phyloP scores from a whole-genome alignment of 2,888 invertebrate species.

The Griposia aprilina region DNA sequence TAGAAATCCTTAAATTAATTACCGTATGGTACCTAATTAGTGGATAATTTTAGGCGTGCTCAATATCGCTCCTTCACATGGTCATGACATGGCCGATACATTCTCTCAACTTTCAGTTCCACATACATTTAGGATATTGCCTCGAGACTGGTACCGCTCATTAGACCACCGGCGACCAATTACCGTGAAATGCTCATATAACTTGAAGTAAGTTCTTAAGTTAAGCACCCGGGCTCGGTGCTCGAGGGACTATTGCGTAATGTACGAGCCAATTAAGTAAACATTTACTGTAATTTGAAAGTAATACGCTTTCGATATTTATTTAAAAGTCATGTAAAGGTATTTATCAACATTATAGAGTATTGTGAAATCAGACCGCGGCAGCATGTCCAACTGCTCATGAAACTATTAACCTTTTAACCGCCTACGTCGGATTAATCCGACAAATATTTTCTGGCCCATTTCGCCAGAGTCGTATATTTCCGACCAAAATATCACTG shows the following conservation, averaged over 20 bases:
- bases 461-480: no score
- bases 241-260: constrained; percentile 38
- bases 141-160: constrained; percentile 46
- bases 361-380: constrained; percentile 46
- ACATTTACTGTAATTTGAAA: constrained; percentile 57
- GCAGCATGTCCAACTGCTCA: constrained; percentile 14
- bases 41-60: not conserved
- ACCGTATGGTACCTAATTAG: constrained; percentile 8
- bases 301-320: constrained; percentile 57
- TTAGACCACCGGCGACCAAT: constrained; percentile 51
- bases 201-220: constrained; percentile 38
- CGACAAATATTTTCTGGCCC: no score
- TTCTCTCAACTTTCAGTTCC: constrained; percentile 37
- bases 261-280: constrained; percentile 51
- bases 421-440: no score
- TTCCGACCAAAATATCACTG: no score
- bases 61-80: constrained; percentile 6
- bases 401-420: constrained; percentile 41
- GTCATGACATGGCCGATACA: constrained; percentile 24
- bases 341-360: constrained; percentile 26
- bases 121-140: constrained; percentile 31
- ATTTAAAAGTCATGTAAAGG: constrained; percentile 45
- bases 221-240: constrained; percentile 18
- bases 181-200: constrained; percentile 46
- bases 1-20: constrained; percentile 26